Evolutionary conservation across 2,888 invertebrate genomes (phyloP), one percentile per base, ranked within the genome.

Genomic region (Drosophila anceps): DNA sequence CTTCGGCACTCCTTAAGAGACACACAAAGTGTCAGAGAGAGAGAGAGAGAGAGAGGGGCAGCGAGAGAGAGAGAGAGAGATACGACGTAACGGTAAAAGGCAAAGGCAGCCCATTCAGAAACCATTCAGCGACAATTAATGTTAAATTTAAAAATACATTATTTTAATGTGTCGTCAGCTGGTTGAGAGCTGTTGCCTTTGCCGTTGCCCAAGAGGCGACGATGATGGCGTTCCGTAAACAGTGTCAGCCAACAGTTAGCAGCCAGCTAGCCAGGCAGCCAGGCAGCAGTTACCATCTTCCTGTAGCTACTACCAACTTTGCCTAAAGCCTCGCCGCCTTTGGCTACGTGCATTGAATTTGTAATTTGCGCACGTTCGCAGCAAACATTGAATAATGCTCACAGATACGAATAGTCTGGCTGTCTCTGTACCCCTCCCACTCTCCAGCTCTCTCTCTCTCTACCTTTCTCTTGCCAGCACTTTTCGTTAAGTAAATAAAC

Each of bases 81-180:
- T 29, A 33, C 37, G n/a, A 33, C 29, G 12, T 44, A 71, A 71
- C 70, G 70, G 70, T 70, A 71, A 71, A 71, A 54, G 72, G 72
- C 72, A 58, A 41, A 59, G 63, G 35, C 58, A 43, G 67, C 72
- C 73, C 88, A 79, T 84, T 86, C 81, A 78, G 70, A 65, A 82
- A 81, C 62, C 90, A 88, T 88, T 86, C 88, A 81, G 65, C 81
- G 79, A 77, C 86, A 90, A 86, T 86, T 86, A 86, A 90, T 90
- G 88, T 86, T 85, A 84, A 88, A 90, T 86, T 86, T 89, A 82
- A 90, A 86, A 90, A 85, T 82, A 86, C 90, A 86, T 90, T 86
- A 85, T 90, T 88, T 90, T 81, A 85, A 86, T 90, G 88, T 85
- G 85, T 84, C 89, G 84, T 83, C 86, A 82, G 85, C 76, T 74